These are phyloP conservation scores for Oligia strigilis DNA, from an alignment of 2,888 invertebrate species.

Conservation along the genomic window DNA sequence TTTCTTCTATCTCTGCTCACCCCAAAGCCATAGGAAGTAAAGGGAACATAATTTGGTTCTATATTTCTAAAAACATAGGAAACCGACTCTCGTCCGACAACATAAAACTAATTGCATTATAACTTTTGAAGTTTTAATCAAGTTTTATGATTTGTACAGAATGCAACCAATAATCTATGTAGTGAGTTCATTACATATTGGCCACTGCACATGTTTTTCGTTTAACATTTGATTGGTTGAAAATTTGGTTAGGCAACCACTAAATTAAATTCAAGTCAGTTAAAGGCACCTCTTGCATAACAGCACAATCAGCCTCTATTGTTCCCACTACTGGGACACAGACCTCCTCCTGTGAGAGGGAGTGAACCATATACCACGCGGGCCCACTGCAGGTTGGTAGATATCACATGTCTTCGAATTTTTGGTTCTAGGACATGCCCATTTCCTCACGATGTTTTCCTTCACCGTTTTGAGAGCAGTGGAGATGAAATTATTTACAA, in stretches of 20 bases:
- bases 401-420: too few relatives aligned
- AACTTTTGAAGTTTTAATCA: conserved; percentile 86
- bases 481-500: background rate
- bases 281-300: background rate
- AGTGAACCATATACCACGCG: too few relatives aligned
- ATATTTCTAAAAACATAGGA: conserved; percentile 55
- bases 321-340: background rate
- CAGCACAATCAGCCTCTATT: background rate
- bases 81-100: conserved; percentile 68
- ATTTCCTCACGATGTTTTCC: background rate
- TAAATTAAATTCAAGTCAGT: background rate
- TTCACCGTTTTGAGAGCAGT: background rate
- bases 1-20: background rate
- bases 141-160: conserved; percentile 87
- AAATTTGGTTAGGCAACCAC: background rate
- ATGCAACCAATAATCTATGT: conserved; percentile 83
- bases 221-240: background rate
- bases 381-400: too few relatives aligned
- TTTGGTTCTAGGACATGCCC: background rate
- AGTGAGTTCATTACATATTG: conserved; percentile 54
- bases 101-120: conserved; percentile 83
- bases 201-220: conserved; percentile 1
- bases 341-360: too few relatives aligned
- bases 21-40: background rate
- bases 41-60: conserved; percentile 32